phyloP scores from a whole-genome alignment of 1,140 invertebrate species.

The Atta colombica region DNA sequence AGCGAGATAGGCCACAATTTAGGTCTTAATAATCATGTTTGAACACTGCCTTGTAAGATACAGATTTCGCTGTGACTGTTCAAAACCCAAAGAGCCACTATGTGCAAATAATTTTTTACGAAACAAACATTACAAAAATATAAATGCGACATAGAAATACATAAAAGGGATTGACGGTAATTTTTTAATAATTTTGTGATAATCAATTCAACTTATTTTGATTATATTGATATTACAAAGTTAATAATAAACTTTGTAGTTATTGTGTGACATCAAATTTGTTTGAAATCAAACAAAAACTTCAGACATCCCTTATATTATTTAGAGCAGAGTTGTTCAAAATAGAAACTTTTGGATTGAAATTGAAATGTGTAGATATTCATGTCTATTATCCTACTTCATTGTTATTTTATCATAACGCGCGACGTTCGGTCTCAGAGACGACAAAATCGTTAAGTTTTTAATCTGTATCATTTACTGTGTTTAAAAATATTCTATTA shows the following conservation, averaged over 20 bases:
- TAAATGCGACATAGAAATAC: neutral
- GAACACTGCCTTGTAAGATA: slow-evolving; percentile 68
- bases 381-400: no score
- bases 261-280: neutral
- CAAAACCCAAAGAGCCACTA: slow-evolving; percentile 64
- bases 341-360: no score
- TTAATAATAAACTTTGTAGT: neutral
- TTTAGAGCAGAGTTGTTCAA: no score
- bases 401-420: no score
- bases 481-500: no score
- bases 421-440: no score
- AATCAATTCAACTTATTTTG: slow-evolving; percentile 1
- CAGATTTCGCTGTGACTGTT: slow-evolving; percentile 47
- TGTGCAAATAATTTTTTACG: slow-evolving; percentile 16
- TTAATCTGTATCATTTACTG: no score
- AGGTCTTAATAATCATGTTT: slow-evolving; percentile 8
- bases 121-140: slow-evolving; percentile 38
- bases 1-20: neutral
- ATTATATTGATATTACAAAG: neutral
- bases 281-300: neutral
- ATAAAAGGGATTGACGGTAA: neutral
- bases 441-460: no score
- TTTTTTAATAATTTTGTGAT: slow-evolving; percentile 5
- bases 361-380: no score
- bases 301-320: neutral